These are phyloP conservation scores for Drosophila leonis DNA, from an alignment of 2,888 invertebrate genomes.

Conservation along the genomic window DNA sequence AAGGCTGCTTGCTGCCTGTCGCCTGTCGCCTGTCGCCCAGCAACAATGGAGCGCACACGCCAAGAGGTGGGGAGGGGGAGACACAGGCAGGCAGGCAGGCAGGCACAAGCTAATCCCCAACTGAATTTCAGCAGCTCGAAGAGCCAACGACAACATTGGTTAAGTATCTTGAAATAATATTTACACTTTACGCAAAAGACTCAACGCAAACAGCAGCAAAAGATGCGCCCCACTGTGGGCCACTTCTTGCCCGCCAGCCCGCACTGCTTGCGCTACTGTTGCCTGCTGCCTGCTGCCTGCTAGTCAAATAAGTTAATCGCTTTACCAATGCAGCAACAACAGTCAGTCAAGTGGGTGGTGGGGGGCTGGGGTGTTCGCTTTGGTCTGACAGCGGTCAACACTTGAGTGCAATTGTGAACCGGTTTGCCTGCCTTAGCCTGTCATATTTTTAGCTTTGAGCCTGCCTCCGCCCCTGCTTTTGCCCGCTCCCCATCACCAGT, in stretches of 20 bases:
- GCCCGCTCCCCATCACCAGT: neutral
- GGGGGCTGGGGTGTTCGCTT: neutral
- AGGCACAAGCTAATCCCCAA: constrained; percentile 67
- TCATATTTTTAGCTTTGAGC: constrained; percentile 69
- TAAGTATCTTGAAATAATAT: constrained; percentile 79
- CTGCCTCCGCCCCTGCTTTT: constrained; percentile 2
- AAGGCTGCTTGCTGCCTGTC: constrained; percentile 37
- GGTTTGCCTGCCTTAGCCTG: constrained; percentile 45
- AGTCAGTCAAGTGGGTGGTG: neutral
- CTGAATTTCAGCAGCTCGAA: constrained; percentile 52
- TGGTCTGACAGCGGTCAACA: constrained; percentile 39
- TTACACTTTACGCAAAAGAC: constrained; percentile 76
- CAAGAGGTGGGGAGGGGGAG: neutral
- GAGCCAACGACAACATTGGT: constrained; percentile 67
- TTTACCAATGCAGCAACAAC: constrained; percentile 44
- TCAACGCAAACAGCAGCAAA: constrained; percentile 60
- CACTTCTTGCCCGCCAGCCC: neutral
- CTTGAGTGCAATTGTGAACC: constrained; percentile 55
- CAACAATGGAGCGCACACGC: constrained; percentile 20
- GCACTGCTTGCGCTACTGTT: constrained; percentile 4
- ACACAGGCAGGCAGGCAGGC: neutral
- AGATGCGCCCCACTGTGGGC: constrained; percentile 15
- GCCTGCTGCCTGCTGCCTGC: constrained; percentile 27
- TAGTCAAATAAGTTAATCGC: constrained; percentile 75
- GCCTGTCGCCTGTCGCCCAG: constrained; percentile 36